Evolutionary conservation across 2,797 vertebrate genomes (phyloP).

Genomic region (Leuciscus waleckii): DNA sequence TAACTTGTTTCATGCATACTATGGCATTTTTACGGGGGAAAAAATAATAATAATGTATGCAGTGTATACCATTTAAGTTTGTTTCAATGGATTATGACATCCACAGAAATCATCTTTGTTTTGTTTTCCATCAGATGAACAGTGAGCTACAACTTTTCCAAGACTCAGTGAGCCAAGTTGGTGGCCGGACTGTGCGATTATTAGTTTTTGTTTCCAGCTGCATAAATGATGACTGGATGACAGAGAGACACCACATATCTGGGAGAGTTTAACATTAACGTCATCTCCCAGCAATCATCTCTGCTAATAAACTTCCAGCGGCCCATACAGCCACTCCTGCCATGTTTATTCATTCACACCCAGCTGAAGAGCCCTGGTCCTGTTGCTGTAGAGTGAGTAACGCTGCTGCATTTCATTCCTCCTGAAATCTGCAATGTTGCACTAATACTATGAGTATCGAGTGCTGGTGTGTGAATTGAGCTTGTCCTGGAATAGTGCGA

Average conservation of each 20-base stretch:
- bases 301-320: constrained; percentile 52
- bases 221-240: constrained; percentile 61
- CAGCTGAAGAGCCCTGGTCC: constrained; percentile 38
- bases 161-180: constrained; percentile 48
- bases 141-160: constrained; percentile 49
- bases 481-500: constrained; percentile 21
- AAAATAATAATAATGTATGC: neutral
- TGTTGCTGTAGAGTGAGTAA: constrained; percentile 44
- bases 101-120: constrained; percentile 41
- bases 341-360: constrained; percentile 45
- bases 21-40: neutral
- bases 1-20: neutral
- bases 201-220: constrained; percentile 65
- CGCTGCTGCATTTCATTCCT: constrained; percentile 31
- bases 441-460: constrained; percentile 28
- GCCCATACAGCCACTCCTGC: constrained; percentile 24
- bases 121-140: constrained; percentile 53
- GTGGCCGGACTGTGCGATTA: constrained; percentile 55
- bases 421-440: constrained; percentile 33
- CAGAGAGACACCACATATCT: constrained; percentile 60
- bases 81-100: constrained; percentile 15
- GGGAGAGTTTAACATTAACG: constrained; percentile 59
- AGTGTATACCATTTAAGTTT: constrained; percentile 6
- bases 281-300: constrained; percentile 53
- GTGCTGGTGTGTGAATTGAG: constrained; percentile 44